Conservation (phyloP, 2,888 invertebrate genomes). For the Altica lythri region DNA sequence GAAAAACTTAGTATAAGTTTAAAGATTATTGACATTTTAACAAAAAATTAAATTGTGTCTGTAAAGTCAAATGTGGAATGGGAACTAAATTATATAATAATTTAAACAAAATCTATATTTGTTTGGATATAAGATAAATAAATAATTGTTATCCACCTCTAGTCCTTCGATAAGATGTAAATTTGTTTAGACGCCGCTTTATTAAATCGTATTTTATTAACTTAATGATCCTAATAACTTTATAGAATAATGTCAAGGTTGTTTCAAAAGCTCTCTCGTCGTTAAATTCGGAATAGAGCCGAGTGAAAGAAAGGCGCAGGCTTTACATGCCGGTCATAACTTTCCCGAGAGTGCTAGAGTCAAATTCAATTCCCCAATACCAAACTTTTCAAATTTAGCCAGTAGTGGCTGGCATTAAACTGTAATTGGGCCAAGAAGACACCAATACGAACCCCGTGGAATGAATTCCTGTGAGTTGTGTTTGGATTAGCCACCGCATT, state of each 20-base stretch:
- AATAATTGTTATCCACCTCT: too few relatives aligned
- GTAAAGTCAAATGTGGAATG: too few relatives aligned
- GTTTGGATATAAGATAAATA: too few relatives aligned
- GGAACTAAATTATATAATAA: too few relatives aligned
- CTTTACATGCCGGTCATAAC: constrained; percentile 15
- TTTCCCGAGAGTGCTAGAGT: constrained; percentile 12
- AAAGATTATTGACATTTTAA: too few relatives aligned
- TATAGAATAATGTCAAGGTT: constrained; percentile 11
- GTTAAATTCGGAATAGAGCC: not conserved
- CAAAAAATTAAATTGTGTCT: too few relatives aligned
- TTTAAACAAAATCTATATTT: too few relatives aligned
- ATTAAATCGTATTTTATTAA: not conserved
- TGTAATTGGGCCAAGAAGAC: constrained; percentile 26
- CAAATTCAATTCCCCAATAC: constrained; percentile 25
- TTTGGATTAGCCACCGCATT: constrained; percentile 31
- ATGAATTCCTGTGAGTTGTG: constrained; percentile 20
- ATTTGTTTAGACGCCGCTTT: too few relatives aligned
- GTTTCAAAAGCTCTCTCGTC: constrained; percentile 1
- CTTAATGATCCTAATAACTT: not conserved
- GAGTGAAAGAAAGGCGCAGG: constrained; percentile 7
- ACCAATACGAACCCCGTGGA: constrained; percentile 25
- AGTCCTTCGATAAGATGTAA: too few relatives aligned
- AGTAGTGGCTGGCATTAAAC: constrained; percentile 21
- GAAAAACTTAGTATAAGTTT: too few relatives aligned
- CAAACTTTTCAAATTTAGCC: constrained; percentile 24